Evolutionary conservation across 2,888 invertebrate genomes (phyloP).

Genomic region (Trissoscelio sp.): DNA sequence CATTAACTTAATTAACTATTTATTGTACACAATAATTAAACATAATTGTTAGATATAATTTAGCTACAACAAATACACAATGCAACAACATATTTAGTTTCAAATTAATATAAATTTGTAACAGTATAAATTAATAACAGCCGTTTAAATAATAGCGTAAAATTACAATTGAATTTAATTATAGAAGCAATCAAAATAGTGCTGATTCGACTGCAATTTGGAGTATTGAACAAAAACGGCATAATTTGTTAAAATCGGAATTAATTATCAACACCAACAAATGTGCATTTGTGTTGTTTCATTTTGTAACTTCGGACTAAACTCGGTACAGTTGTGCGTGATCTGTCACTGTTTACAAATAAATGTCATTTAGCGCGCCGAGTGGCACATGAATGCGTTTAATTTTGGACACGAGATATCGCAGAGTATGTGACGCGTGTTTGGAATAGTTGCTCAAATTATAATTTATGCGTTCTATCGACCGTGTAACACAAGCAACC

Average conservation of each 20-base stretch:
- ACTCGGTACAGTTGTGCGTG: not conserved
- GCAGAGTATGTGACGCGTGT: constrained; percentile 19
- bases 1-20: no score
- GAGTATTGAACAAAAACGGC: not conserved
- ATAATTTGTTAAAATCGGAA: not conserved
- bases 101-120: no score
- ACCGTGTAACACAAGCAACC: constrained; percentile 9
- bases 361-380: constrained; percentile 16
- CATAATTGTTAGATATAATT: no score
- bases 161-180: no score
- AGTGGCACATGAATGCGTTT: constrained; percentile 8
- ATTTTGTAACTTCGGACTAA: not conserved
- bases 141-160: no score
- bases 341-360: constrained; percentile 17
- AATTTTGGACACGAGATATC: constrained; percentile 18
- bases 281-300: not conserved
- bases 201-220: not conserved
- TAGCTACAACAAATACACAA: no score
- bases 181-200: not conserved
- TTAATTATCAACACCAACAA: not conserved
- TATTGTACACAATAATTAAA: no score
- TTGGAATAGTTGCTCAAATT: constrained; percentile 22
- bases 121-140: no score
- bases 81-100: no score
- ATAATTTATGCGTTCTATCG: constrained; percentile 38